These are phyloP conservation scores for Brachyptera risi DNA, from an alignment of 2,888 invertebrate species.

Conservation along the genomic window DNA sequence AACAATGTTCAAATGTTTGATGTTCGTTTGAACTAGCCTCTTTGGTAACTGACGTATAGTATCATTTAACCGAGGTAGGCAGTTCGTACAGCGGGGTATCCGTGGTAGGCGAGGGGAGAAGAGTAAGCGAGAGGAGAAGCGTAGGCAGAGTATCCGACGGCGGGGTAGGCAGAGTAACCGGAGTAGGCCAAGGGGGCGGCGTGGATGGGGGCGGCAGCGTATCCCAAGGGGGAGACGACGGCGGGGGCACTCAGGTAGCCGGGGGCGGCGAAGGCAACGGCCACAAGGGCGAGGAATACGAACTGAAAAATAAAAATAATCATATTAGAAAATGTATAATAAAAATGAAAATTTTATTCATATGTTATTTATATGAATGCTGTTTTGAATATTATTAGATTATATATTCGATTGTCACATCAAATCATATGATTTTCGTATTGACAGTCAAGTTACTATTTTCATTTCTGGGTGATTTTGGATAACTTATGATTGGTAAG, in stretches of 20 bases:
- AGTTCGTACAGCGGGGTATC: not conserved
- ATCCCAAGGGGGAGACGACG: not conserved
- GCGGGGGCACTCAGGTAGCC: conserved; percentile 2
- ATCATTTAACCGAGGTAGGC: not conserved
- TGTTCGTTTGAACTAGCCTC: not conserved
- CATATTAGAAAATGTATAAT: too few relatives aligned
- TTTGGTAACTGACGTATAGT: too few relatives aligned
- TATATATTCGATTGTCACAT: too few relatives aligned
- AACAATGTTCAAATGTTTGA: not conserved
- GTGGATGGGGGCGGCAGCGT: not conserved
- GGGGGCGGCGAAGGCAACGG: conserved; percentile 11
- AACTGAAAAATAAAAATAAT: too few relatives aligned
- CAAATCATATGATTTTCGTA: too few relatives aligned
- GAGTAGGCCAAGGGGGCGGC: not conserved
- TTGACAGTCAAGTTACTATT: too few relatives aligned
- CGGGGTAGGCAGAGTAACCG: not conserved
- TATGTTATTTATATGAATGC: too few relatives aligned
- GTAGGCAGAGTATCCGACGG: not conserved
- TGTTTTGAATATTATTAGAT: too few relatives aligned
- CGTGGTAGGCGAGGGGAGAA: not conserved
- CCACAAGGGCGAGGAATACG: conserved; percentile 7
- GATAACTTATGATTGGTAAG: too few relatives aligned
- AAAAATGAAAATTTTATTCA: too few relatives aligned
- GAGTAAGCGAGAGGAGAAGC: not conserved
- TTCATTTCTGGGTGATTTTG: too few relatives aligned